Evolutionary conservation across 92 coral and sea anemone species (phyloP).

Genomic region (Blastomussa wellsi): DNA sequence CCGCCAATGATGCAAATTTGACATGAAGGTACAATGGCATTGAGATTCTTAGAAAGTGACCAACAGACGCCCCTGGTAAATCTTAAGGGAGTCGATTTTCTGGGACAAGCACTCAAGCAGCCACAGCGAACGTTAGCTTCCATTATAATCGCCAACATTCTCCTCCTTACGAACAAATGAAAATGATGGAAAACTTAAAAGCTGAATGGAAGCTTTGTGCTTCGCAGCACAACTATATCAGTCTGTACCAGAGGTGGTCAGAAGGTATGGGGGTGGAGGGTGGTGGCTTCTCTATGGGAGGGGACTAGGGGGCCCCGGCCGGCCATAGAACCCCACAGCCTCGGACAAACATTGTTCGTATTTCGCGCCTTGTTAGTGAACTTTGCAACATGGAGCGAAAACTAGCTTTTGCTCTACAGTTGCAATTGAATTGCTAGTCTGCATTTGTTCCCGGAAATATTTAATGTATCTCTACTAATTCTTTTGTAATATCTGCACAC

Average conservation of each 20-base stretch:
- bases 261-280: too few species aligned
- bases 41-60: background rate
- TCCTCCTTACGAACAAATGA: background rate
- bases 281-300: too few species aligned
- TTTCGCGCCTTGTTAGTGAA: background rate
- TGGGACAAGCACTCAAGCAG: background rate
- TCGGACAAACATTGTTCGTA: too few species aligned
- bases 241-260: too few species aligned
- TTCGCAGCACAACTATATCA: background rate
- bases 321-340: too few species aligned
- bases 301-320: too few species aligned
- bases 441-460: background rate
- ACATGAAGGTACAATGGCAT: too few species aligned
- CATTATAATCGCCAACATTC: background rate
- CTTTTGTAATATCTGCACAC: constrained; percentile 59
- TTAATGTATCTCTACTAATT: background rate
- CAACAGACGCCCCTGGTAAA: background rate
- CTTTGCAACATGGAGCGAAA: background rate
- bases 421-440: background rate
- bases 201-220: background rate
- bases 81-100: background rate
- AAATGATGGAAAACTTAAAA: background rate
- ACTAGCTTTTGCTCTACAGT: background rate
- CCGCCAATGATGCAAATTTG: too few species aligned
- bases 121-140: background rate